phyloP scores from a whole-genome alignment of 2,888 invertebrate species.

The Polydrusus pterygomalis region DNA sequence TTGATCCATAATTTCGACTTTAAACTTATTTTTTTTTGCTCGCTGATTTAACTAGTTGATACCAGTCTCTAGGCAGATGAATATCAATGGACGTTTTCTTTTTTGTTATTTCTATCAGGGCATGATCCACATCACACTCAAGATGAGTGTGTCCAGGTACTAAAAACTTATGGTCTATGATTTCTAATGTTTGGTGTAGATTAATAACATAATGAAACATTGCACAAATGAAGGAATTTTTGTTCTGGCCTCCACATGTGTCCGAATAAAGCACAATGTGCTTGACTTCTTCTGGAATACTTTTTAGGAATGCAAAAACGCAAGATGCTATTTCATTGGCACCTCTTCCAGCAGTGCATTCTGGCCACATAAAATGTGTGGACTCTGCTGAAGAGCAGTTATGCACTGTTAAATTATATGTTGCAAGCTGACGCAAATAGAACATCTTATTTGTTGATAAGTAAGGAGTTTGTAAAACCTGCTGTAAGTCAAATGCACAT shows the following conservation, averaged over 20 bases:
- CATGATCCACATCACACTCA: not conserved
- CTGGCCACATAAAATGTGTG: slow-evolving; percentile 35
- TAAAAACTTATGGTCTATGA: slow-evolving; percentile 2
- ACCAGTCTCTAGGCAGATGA: not conserved
- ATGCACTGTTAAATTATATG: slow-evolving; percentile 32
- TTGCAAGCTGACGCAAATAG: slow-evolving; percentile 34
- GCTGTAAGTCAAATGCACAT: slow-evolving; percentile 29
- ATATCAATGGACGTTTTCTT: not conserved
- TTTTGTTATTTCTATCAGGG: not conserved
- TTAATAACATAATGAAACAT: slow-evolving; percentile 11
- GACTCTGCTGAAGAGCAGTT: slow-evolving; percentile 19
- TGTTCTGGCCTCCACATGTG: slow-evolving; percentile 15
- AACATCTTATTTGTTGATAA: slow-evolving; percentile 25
- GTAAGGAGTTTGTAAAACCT: slow-evolving; percentile 36
- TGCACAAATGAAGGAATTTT: not conserved
- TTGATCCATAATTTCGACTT: not conserved
- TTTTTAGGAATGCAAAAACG: not conserved
- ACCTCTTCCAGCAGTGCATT: slow-evolving; percentile 35
- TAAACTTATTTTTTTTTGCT: not conserved
- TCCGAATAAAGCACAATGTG: not conserved
- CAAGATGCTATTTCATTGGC: slow-evolving; percentile 34
- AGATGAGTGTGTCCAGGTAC: not conserved
- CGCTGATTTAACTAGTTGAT: not conserved
- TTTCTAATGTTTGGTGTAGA: slow-evolving; percentile 3
- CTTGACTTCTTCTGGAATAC: not conserved